phyloP scores from a whole-genome alignment of 2,797 vertebrate species.

The Dryobates pubescens region DNA sequence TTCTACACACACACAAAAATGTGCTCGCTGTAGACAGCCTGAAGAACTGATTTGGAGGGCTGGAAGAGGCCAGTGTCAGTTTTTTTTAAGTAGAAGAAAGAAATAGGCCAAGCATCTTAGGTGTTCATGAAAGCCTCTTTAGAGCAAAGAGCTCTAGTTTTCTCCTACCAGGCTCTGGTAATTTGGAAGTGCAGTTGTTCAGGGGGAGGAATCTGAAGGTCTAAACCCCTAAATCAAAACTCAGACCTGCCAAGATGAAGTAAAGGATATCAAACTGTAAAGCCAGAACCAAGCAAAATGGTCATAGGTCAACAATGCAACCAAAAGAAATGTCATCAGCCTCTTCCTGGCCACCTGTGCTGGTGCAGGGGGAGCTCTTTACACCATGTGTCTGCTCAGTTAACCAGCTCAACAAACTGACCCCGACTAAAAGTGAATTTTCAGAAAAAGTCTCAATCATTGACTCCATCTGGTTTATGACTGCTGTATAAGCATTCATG shows the following conservation, averaged over 20 bases:
- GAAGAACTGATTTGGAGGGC: not conserved
- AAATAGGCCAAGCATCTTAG: not conserved
- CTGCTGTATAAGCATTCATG: not conserved
- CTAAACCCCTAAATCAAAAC: not conserved
- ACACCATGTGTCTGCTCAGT: not conserved
- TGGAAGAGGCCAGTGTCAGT: not conserved
- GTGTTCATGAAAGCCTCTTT: not conserved
- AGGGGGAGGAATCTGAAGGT: not conserved
- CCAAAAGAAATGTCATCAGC: not conserved
- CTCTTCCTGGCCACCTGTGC: constrained; percentile 15
- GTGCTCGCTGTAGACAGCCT: not conserved
- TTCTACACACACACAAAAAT: not conserved
- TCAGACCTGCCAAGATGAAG: not conserved
- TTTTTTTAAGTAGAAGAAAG: not conserved
- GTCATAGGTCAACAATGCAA: not conserved
- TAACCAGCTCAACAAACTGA: constrained; percentile 8
- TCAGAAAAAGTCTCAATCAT: not conserved
- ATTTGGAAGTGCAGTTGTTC: not conserved
- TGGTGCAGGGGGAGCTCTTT: not conserved
- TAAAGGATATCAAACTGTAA: not conserved
- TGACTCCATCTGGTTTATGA: not conserved
- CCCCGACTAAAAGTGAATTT: not conserved
- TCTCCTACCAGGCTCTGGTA: not conserved
- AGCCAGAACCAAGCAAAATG: not conserved
- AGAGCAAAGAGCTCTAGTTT: not conserved